Conservation (phyloP, 2,888 invertebrate genomes). For the Spodoptera littoralis region DNA sequence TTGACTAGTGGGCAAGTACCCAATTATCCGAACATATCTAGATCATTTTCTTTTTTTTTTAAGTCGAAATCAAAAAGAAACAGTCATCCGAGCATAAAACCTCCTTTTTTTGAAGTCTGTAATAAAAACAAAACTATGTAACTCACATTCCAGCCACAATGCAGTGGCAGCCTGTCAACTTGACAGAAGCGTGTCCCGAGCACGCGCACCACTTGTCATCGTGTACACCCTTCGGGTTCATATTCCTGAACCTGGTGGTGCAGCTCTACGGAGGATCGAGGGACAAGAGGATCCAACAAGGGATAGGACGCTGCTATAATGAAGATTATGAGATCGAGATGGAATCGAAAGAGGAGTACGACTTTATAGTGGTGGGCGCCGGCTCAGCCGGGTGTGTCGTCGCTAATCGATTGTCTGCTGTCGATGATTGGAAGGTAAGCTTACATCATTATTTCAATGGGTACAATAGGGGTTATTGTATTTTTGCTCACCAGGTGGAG, state of each 20-base stretch:
- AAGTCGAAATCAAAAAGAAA: no score
- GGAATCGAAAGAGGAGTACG: slow-evolving; percentile 63
- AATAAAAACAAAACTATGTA: no score
- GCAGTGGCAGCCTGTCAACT: slow-evolving; percentile 66
- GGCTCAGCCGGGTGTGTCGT: slow-evolving; percentile 77
- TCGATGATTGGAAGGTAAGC: slow-evolving; percentile 69
- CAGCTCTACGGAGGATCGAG: slow-evolving; percentile 68
- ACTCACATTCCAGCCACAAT: slow-evolving; percentile 42
- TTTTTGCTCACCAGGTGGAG: no score
- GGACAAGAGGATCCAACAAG: slow-evolving; percentile 54
- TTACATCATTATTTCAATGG: background rate
- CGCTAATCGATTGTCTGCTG: slow-evolving; percentile 71
- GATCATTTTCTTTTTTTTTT: no score
- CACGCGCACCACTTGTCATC: slow-evolving; percentile 64
- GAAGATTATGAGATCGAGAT: slow-evolving; percentile 26
- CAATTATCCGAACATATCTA: no score
- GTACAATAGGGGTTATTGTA: background rate
- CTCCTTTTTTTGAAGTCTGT: no score
- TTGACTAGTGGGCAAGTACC: no score
- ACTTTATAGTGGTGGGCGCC: slow-evolving; percentile 78
- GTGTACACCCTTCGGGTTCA: slow-evolving; percentile 68
- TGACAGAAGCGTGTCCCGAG: slow-evolving; percentile 62
- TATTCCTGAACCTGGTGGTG: slow-evolving; percentile 70
- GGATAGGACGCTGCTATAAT: slow-evolving; percentile 48
- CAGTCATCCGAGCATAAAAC: background rate